Evolutionary conservation across 2,797 vertebrate species (phyloP).

Genomic region (Arremon brunneinucha): DNA sequence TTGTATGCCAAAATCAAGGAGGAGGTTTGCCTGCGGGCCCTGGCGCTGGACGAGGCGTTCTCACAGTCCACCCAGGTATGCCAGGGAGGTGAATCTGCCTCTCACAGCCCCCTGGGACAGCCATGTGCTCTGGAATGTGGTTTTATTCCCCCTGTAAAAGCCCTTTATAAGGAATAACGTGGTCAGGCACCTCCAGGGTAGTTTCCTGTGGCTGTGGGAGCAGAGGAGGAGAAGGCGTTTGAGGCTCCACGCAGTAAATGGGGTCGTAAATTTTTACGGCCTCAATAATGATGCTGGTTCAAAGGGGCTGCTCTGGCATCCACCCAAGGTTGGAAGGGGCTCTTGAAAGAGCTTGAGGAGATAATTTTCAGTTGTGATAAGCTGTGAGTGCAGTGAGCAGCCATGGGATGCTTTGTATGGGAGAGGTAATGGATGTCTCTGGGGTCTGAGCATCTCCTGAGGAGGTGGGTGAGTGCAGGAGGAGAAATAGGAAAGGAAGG

Average conservation of each 20-base stretch:
- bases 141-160: background rate
- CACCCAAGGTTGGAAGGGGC: background rate
- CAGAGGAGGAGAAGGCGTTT: background rate
- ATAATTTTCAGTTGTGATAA: slow-evolving; percentile 32
- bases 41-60: slow-evolving; percentile 88
- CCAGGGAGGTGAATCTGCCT: background rate
- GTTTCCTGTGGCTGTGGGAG: background rate
- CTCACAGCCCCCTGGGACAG: background rate
- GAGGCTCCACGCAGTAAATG: background rate
- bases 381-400: background rate
- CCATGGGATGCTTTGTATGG: background rate
- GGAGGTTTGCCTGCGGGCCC: slow-evolving; percentile 89
- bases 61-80: slow-evolving; percentile 94
- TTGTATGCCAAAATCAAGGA: slow-evolving; percentile 90
- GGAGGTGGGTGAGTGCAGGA: background rate
- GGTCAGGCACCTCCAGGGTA: background rate
- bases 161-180: background rate
- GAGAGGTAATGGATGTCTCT: background rate
- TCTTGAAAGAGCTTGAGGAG: background rate
- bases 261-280: slow-evolving; percentile 18
- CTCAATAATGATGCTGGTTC: background rate
- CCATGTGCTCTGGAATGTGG: background rate
- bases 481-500: background rate
- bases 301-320: slow-evolving; percentile 33
- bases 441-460: background rate